Percentiles rank a stretch among this genome's conserved stretches.
Evolutionary conservation across 2,888 invertebrate genomes (phyloP).

Genomic region (Ganaspis brasiliensis): DNA sequence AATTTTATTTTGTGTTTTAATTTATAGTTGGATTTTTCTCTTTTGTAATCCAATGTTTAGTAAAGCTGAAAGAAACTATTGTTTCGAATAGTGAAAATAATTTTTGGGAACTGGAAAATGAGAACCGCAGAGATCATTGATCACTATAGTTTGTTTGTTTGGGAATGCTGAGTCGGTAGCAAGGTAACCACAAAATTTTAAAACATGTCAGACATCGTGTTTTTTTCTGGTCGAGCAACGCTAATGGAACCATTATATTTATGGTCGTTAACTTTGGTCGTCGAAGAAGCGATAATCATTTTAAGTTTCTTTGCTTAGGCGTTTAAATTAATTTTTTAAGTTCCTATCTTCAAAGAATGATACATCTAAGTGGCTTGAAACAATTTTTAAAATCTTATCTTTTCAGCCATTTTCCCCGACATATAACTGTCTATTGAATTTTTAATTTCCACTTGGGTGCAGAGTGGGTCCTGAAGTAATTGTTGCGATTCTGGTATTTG

Average conservation of each 20-base stretch:
- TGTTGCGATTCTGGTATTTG: conserved; percentile 1
- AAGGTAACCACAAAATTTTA: conserved; percentile 24
- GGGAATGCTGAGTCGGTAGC: no score
- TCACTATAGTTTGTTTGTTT: no score
- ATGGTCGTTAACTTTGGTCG: conserved; percentile 54
- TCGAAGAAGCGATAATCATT: conserved; percentile 43
- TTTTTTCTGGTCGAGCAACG: conserved; percentile 22
- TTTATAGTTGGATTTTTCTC: neutral
- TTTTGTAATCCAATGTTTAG: no score
- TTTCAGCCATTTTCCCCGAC: no score
- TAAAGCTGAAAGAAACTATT: no score
- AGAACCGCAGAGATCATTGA: no score
- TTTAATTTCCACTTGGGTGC: neutral
- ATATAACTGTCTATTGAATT: neutral
- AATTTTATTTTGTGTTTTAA: no score
- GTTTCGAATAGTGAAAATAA: no score
- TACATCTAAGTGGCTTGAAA: neutral
- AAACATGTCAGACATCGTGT: conserved; percentile 26
- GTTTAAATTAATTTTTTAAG: neutral
- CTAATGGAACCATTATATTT: conserved; percentile 64
- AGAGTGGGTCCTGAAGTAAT: neutral
- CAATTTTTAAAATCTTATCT: no score
- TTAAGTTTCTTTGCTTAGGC: conserved; percentile 12
- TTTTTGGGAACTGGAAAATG: no score
- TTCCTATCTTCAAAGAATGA: conserved; percentile 10